Evolutionary conservation across 2,888 invertebrate species (phyloP).

Genomic region (Clostera curtula): DNA sequence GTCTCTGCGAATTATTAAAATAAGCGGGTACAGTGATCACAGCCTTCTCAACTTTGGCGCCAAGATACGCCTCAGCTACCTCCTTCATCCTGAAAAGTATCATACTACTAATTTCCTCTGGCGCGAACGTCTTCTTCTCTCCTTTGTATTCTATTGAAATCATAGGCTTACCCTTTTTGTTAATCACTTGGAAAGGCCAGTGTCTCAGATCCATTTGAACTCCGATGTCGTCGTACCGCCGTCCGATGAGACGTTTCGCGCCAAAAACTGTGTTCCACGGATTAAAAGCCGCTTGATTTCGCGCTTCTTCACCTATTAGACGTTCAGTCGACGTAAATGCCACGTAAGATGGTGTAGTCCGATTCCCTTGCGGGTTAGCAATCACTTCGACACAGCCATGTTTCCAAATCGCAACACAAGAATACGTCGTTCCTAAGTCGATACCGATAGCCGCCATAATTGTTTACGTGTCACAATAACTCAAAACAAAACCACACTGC

Average conservation of each 20-base stretch:
- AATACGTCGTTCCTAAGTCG: slow-evolving; percentile 52
- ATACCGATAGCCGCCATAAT: slow-evolving; percentile 56
- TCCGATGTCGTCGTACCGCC: slow-evolving; percentile 42
- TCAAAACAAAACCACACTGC: not conserved
- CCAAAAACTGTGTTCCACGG: slow-evolving; percentile 49
- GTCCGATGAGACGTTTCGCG: slow-evolving; percentile 48
- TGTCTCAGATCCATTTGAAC: slow-evolving; percentile 47
- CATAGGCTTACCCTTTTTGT: slow-evolving; percentile 50
- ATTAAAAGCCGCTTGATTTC: slow-evolving; percentile 42
- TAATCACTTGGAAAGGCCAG: slow-evolving; percentile 41
- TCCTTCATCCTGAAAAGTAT: slow-evolving; percentile 50
- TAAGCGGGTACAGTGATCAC: slow-evolving; percentile 58
- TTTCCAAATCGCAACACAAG: slow-evolving; percentile 52
- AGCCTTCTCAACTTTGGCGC: slow-evolving; percentile 38
- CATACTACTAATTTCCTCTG: slow-evolving; percentile 55
- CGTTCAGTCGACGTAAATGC: slow-evolving; percentile 44
- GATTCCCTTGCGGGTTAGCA: slow-evolving; percentile 44
- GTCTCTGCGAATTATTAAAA: slow-evolving; percentile 49
- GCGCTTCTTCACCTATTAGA: slow-evolving; percentile 50
- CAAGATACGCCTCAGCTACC: slow-evolving; percentile 41
- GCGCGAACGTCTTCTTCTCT: slow-evolving; percentile 35
- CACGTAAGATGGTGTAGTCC: slow-evolving; percentile 49
- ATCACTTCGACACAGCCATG: slow-evolving; percentile 46
- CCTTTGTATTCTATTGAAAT: slow-evolving; percentile 40
- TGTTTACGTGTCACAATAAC: too few species aligned